These are phyloP conservation scores for Macroteleia sp. DNA, from an alignment of 2,888 invertebrate species.

Conservation along the genomic window DNA sequence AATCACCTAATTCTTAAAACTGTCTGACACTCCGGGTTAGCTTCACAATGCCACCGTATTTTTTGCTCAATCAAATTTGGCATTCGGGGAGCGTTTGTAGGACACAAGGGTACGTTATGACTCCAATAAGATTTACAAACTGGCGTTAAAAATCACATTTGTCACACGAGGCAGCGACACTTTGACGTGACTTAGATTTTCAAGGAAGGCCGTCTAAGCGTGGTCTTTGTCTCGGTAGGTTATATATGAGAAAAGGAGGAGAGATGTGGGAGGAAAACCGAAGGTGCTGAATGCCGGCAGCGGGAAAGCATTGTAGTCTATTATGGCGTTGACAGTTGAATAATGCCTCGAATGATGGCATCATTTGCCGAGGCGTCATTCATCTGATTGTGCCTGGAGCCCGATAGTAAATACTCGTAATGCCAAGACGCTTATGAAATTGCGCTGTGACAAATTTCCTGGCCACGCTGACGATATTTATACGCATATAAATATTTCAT, in stretches of 20 bases:
- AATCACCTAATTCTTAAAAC: too few species aligned
- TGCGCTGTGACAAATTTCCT: conserved; percentile 50
- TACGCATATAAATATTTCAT: conserved; percentile 34
- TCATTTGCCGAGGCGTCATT: conserved; percentile 55
- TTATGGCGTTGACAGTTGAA: conserved; percentile 55
- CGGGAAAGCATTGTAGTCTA: conserved; percentile 46
- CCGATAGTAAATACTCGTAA: conserved; percentile 47
- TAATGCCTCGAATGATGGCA: conserved; percentile 54
- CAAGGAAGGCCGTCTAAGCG: conserved; percentile 11
- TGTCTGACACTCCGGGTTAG: too few species aligned
- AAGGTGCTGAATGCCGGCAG: conserved; percentile 46
- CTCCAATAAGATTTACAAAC: conserved; percentile 38
- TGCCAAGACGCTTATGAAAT: conserved; percentile 59
- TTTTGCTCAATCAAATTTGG: conserved; percentile 3
- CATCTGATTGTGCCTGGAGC: conserved; percentile 35
- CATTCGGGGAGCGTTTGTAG: conserved; percentile 18
- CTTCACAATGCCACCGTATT: too few species aligned
- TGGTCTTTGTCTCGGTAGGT: conserved; percentile 22
- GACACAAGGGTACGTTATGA: conserved; percentile 35
- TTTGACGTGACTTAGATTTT: conserved; percentile 36
- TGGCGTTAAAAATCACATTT: conserved; percentile 38
- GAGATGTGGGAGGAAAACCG: conserved; percentile 9
- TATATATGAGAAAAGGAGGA: neutral
- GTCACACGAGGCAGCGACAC: conserved; percentile 12
- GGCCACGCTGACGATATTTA: conserved; percentile 32